Evolutionary conservation across 2,797 vertebrate genomes (phyloP).

Genomic region (Monodelphis domestica): DNA sequence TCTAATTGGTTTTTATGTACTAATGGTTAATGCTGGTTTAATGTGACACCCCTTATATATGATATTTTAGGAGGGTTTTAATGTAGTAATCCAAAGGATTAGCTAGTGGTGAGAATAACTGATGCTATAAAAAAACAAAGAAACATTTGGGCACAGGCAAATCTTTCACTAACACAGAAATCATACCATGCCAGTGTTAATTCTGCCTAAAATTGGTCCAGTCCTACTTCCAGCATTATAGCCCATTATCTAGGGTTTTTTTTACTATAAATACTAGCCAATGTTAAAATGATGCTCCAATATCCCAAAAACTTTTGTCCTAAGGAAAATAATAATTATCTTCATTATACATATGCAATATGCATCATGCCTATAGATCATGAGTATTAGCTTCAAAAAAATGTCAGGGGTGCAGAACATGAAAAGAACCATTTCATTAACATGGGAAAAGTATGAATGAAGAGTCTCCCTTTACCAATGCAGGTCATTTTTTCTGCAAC

Average conservation of each 20-base stretch:
- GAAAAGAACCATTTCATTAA: background rate
- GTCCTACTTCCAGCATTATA: slow-evolving; percentile 13
- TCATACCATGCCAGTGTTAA: background rate
- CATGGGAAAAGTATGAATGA: background rate
- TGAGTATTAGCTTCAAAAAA: background rate
- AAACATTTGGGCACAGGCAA: background rate
- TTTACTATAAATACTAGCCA: background rate
- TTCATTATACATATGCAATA: background rate
- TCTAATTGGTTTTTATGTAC: background rate
- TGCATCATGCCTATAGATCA: background rate
- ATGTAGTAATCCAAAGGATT: slow-evolving; percentile 1
- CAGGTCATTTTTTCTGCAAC: background rate
- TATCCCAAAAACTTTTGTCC: background rate
- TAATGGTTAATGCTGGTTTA: slow-evolving; percentile 3
- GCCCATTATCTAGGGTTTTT: background rate
- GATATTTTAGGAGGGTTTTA: background rate
- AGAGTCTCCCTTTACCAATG: background rate
- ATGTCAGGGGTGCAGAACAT: background rate
- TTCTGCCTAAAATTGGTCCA: background rate
- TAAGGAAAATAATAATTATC: slow-evolving; percentile 15
- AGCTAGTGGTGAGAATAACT: slow-evolving; percentile 20
- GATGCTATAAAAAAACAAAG: background rate
- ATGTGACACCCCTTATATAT: background rate
- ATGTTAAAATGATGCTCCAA: background rate
- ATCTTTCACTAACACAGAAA: background rate